Evolutionary conservation across 2,888 invertebrate genomes (phyloP).

Genomic region (Erebia aethiops): DNA sequence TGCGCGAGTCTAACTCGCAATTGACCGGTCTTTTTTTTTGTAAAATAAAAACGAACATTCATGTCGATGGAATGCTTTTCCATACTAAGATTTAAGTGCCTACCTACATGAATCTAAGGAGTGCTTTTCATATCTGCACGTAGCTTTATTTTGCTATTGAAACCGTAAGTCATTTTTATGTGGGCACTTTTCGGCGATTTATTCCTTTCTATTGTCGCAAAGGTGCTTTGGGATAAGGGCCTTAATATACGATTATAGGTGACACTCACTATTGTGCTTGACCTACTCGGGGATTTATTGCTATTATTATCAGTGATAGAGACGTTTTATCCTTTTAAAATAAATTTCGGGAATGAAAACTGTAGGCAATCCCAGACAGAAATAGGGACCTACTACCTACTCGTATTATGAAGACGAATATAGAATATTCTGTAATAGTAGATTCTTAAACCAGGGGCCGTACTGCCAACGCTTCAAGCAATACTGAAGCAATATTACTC

Average conservation of each 20-base stretch:
- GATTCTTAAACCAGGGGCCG: too few relatives aligned
- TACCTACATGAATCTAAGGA: not conserved
- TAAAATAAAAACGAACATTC: too few relatives aligned
- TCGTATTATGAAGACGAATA: too few relatives aligned
- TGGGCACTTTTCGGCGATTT: constrained; percentile 81
- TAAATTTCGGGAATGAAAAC: not conserved
- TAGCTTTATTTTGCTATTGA: constrained; percentile 49
- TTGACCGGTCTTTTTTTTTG: too few relatives aligned
- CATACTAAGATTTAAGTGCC: too few relatives aligned
- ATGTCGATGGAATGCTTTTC: too few relatives aligned
- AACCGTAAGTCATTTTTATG: constrained; percentile 81
- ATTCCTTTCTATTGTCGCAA: constrained; percentile 80
- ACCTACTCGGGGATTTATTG: constrained; percentile 79
- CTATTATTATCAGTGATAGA: constrained; percentile 66
- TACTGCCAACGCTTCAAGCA: too few relatives aligned
- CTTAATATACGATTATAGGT: constrained; percentile 83
- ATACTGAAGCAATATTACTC: too few relatives aligned
- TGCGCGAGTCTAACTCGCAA: too few relatives aligned
- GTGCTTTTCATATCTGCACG: constrained; percentile 36
- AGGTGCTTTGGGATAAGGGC: constrained; percentile 81
- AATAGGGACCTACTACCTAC: not conserved
- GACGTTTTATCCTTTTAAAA: constrained; percentile 57
- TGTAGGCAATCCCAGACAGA: not conserved
- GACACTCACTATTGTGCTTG: constrained; percentile 81
- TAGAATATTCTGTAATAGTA: too few relatives aligned